Evolutionary conservation across 2,888 invertebrate genomes (phyloP).

Genomic region (Eupithecia inturbata): DNA sequence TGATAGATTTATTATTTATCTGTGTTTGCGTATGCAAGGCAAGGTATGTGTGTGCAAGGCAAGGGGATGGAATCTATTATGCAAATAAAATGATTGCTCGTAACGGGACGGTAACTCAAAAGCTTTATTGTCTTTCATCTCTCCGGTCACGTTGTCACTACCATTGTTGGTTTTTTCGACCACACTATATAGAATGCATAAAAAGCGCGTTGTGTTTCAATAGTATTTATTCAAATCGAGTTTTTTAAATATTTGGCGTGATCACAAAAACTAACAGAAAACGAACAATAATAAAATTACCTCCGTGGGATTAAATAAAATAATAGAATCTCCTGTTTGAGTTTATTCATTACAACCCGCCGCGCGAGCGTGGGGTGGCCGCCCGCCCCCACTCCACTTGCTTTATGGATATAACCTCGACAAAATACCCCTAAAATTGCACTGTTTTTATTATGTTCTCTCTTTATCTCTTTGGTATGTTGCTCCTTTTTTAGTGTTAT

Average conservation of each 20-base stretch:
- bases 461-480: conserved; percentile 83
- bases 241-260: not conserved
- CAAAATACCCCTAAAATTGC: conserved; percentile 85
- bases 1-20: conserved; percentile 30
- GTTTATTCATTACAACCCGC: conserved; percentile 83
- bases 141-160: conserved; percentile 37
- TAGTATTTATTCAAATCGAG: conserved; percentile 11
- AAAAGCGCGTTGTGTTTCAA: conserved; percentile 9
- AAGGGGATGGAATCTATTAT: conserved; percentile 21
- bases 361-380: conserved; percentile 59
- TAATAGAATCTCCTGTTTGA: conserved; percentile 76
- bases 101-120: conserved; percentile 34
- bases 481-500: conserved; percentile 79
- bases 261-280: not conserved
- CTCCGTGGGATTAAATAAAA: conserved; percentile 78
- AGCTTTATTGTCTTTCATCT: conserved; percentile 40
- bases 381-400: conserved; percentile 68
- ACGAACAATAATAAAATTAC: not conserved
- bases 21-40: not conserved
- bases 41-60: conserved; percentile 15
- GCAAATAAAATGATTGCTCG: not conserved
- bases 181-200: conserved; percentile 13
- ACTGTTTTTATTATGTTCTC: conserved; percentile 83
- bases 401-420: conserved; percentile 84
- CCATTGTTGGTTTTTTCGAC: conserved; percentile 34